These are phyloP conservation scores for Drosophila santomea DNA, from an alignment of 1,140 invertebrate genomes.

Conservation along the genomic window DNA sequence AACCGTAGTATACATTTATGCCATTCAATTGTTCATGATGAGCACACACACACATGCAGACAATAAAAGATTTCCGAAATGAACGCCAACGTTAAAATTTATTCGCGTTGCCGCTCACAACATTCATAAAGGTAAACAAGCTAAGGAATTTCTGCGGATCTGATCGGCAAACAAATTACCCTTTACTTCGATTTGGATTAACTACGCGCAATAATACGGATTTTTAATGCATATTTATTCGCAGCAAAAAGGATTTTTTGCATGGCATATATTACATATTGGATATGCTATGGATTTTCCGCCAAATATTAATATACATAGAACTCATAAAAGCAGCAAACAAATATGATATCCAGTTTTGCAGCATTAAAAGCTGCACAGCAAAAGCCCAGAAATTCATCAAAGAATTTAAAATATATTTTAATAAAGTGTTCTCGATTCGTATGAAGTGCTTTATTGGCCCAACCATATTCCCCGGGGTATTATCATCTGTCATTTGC, in stretches of 20 bases:
- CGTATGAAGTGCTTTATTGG: not conserved
- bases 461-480: not conserved
- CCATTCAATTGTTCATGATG: conserved; percentile 45
- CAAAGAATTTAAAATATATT: not conserved
- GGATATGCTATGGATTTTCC: too few species aligned
- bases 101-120: conserved; percentile 6
- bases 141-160: not conserved
- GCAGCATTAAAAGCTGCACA: too few species aligned
- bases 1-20: conserved; percentile 32
- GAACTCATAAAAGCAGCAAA: not conserved
- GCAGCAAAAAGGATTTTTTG: too few species aligned
- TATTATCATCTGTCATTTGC: conserved; percentile 32
- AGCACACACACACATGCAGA: conserved; percentile 1
- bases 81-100: conserved; percentile 11
- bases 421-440: not conserved
- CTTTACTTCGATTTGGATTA: not conserved
- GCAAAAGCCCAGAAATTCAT: not conserved
- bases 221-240: too few species aligned
- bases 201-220: too few species aligned
- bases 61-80: conserved; percentile 35
- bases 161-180: not conserved
- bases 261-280: too few species aligned
- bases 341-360: not conserved
- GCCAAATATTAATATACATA: not conserved
- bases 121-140: conserved; percentile 26